Base-by-base conservation (phyloP, 2,113 vertebrate genomes). In the Tylochromis polylepis region DNA sequence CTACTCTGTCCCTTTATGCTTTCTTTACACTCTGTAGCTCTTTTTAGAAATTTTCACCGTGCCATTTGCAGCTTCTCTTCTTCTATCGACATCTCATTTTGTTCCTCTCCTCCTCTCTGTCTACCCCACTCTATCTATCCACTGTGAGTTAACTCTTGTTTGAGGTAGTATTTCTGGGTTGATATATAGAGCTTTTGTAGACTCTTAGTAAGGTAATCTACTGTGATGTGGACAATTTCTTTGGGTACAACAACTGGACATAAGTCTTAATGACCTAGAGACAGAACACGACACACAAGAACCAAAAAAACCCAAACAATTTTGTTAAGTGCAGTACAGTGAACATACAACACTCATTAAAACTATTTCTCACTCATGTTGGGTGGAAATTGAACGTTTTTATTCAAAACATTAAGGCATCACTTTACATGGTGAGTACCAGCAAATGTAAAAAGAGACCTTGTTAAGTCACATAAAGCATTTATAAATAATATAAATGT, bases 71-170 rank as follows among this genome's bases (percentile, higher is more conserved):
- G 58, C 55, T 67, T 9, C 55, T 56, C 22, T 51, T 43, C 22
- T 55, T 81, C 24, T n/a, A 15, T 49, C 29, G 38, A 79, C 80
- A 77, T 83, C 83, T 88, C 27, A 81, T 88, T 90, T 89, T 90
- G 77, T 82, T 27, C 60, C 51, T 83, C 82, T 79, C 62, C 43
- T 16, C 56, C 56, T 67, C 22, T 85, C 62, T 5, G 11, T 90
- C 60, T 59, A 36, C 53, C 81, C n/a, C 5, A 3, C 89, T 62
- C 29, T n/a, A n/a, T 55, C 85, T 62, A 11, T 81, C 85, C 55
- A 78, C 58, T 34, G 22, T 41, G 55, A 78, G 15, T 85, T 78
- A 87, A 91, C 89, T 85, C 75, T 87, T 11, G 41, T n/a, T 67
- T 38, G 18, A 11, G 72, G 58, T 29, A 2, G 59, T 58, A 70